Conservation (phyloP, 2,113 vertebrate genomes). For the Podarcis raffonei region DNA sequence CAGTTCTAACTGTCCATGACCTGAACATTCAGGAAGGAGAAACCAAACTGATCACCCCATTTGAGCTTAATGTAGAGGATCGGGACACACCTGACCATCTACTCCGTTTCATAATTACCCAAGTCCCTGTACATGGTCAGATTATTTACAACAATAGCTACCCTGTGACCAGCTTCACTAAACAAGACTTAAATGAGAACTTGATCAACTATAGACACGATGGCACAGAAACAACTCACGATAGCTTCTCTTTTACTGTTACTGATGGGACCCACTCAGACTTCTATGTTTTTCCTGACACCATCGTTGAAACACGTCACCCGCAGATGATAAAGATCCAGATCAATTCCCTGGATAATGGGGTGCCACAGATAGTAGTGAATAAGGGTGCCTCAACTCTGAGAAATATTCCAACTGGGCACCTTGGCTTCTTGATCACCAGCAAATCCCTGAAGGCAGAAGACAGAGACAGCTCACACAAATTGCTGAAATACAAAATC, state of each 20-base stretch:
- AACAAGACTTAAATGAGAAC: constrained; percentile 71
- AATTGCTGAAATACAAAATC: constrained; percentile 79
- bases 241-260: constrained; percentile 74
- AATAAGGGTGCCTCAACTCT: constrained; percentile 64
- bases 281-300: constrained; percentile 69
- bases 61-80: constrained; percentile 71
- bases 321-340: constrained; percentile 70
- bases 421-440: constrained; percentile 69
- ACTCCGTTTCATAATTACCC: constrained; percentile 66
- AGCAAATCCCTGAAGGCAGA: constrained; percentile 68
- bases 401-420: constrained; percentile 55
- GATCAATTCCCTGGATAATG: constrained; percentile 58
- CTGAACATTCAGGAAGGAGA: constrained; percentile 62
- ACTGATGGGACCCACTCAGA: constrained; percentile 66
- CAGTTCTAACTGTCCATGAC: constrained; percentile 63
- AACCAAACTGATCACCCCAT: constrained; percentile 69
- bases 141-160: constrained; percentile 67
- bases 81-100: constrained; percentile 64
- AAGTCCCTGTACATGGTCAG: constrained; percentile 65
- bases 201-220: constrained; percentile 70
- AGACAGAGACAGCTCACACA: constrained; percentile 63
- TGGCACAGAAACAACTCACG: constrained; percentile 61
- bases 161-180: constrained; percentile 67
- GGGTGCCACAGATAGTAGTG: constrained; percentile 61
- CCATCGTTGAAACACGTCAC: constrained; percentile 53